These are phyloP conservation scores for Dicaeum eximium DNA, from an alignment of 2,113 vertebrate genomes.

Conservation along the genomic window DNA sequence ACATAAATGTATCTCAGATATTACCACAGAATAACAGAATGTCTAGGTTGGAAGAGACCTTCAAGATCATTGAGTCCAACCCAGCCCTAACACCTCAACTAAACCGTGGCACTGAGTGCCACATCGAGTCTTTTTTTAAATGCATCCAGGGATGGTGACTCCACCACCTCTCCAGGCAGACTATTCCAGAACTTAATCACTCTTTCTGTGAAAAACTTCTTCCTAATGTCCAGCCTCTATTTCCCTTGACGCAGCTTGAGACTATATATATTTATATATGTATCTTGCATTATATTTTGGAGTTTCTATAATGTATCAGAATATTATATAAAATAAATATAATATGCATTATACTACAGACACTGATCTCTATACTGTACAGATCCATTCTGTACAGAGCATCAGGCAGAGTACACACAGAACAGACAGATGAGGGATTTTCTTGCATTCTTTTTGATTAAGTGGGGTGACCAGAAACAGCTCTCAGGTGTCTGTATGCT, in stretches of 20 bases:
- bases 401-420: accelerated
- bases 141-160: no score
- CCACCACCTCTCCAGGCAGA: no score
- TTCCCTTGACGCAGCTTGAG: no score
- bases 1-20: not conserved
- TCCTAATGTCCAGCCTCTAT: no score
- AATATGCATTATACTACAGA: not conserved
- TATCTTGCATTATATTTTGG: not conserved
- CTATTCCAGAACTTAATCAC: no score
- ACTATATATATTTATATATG: not conserved
- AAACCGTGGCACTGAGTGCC: no score
- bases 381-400: not conserved
- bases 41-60: no score
- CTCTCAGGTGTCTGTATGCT: not conserved
- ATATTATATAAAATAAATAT: not conserved
- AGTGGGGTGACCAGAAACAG: not conserved
- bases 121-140: no score
- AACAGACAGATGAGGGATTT: not conserved
- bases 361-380: not conserved
- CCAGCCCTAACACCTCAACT: no score
- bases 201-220: no score
- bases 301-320: not conserved
- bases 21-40: no score
- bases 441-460: not conserved
- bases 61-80: no score